Percentiles rank a stretch among this genome's conserved stretches.
Conservation (phyloP, 2,797 vertebrate genomes). For the Lepidocolaptes lacrymiger region DNA sequence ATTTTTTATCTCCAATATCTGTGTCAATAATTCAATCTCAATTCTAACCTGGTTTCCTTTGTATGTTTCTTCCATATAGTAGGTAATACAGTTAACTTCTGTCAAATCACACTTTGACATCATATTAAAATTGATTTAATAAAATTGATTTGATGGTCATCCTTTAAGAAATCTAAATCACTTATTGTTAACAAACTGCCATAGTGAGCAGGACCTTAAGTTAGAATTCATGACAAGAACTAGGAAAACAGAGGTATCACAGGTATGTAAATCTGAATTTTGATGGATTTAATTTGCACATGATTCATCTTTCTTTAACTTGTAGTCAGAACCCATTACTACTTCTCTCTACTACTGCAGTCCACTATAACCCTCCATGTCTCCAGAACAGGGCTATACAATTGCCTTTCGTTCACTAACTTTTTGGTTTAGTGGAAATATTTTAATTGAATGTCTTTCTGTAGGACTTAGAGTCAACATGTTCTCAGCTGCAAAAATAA, state of each 20-base stretch:
- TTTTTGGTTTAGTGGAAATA: not conserved
- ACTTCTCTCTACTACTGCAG: not conserved
- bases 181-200: not conserved
- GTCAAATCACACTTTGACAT: not conserved
- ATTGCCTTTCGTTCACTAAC: not conserved
- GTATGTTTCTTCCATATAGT: not conserved
- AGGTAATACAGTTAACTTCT: not conserved
- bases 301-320: not conserved
- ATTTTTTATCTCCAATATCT: not conserved
- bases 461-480: not conserved
- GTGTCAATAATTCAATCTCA: not conserved
- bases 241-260: not conserved
- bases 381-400: not conserved
- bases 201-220: not conserved
- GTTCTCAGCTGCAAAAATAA: not conserved
- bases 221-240: not conserved
- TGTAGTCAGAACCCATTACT: not conserved
- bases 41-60: not conserved
- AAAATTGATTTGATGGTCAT: not conserved
- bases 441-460: not conserved
- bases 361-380: not conserved
- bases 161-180: not conserved
- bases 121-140: not conserved
- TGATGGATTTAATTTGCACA: not conserved
- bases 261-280: not conserved